Percentiles rank a stretch among this genome's conserved stretches.
phyloP scores from a whole-genome alignment of 2,113 vertebrate genomes.

The Microtus oregoni region DNA sequence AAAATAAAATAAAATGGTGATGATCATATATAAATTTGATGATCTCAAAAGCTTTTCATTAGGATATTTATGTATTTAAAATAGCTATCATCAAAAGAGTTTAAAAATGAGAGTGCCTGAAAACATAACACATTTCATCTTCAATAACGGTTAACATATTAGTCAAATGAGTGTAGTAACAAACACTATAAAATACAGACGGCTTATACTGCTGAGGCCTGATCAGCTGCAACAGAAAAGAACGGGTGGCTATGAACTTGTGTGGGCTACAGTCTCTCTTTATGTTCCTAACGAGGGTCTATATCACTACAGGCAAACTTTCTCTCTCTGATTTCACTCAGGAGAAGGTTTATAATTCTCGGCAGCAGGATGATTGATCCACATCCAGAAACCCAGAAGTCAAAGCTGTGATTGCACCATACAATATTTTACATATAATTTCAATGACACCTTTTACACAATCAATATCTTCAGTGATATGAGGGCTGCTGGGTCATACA shows the following conservation, averaged over 20 bases:
- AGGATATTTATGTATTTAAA: not conserved
- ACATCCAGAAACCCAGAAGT: not conserved
- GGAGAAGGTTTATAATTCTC: not conserved
- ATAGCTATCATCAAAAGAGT: not conserved
- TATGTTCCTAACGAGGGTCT: not conserved
- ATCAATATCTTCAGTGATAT: not conserved
- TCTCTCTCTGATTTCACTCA: not conserved
- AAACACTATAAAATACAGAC: not conserved
- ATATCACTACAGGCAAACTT: not conserved
- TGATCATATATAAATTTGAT: conserved; percentile 1
- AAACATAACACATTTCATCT: not conserved
- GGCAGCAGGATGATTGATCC: not conserved
- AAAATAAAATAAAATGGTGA: not conserved
- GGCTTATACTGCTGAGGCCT: not conserved
- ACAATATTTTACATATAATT: not conserved
- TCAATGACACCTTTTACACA: not conserved
- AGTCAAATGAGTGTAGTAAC: not conserved
- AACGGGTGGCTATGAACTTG: too few relatives aligned
- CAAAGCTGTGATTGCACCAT: not conserved
- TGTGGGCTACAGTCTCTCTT: not conserved
- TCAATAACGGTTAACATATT: not conserved
- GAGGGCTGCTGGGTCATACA: not conserved
- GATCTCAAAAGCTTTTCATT: conserved; percentile 37
- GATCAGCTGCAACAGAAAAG: not conserved
- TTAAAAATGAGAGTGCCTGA: not conserved